phyloP scores from a whole-genome alignment of 1,140 invertebrate genomes.

The Drosophila nasuta region DNA sequence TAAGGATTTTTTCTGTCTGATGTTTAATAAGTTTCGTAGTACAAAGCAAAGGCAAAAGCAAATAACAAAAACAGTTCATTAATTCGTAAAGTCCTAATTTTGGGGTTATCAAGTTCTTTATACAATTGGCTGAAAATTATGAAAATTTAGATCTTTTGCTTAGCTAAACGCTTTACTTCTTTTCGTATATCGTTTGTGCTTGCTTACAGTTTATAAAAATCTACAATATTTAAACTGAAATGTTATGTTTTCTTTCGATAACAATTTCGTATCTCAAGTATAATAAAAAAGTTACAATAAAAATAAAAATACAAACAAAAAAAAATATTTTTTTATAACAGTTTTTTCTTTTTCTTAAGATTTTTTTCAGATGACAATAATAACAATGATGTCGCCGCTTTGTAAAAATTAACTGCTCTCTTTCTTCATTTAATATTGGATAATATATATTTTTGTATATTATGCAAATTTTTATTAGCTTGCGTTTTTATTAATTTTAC shows the following conservation, averaged over 20 bases:
- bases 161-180: slow-evolving; percentile 27
- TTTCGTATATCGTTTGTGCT: slow-evolving; percentile 34
- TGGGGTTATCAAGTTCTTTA: slow-evolving; percentile 41
- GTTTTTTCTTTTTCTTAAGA: slow-evolving; percentile 30
- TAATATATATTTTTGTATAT: slow-evolving; percentile 36
- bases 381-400: slow-evolving; percentile 35
- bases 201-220: slow-evolving; percentile 23
- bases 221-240: slow-evolving; percentile 16
- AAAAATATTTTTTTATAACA: slow-evolving; percentile 26
- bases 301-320: slow-evolving; percentile 14
- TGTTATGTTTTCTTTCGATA: slow-evolving; percentile 29
- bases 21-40: slow-evolving; percentile 22
- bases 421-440: slow-evolving; percentile 29
- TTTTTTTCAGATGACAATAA: slow-evolving; percentile 36
- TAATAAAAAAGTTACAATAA: slow-evolving; percentile 54
- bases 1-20: slow-evolving; percentile 26
- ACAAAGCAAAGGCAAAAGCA: slow-evolving; percentile 27
- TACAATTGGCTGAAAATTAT: slow-evolving; percentile 56
- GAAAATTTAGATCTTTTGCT: slow-evolving; percentile 37
- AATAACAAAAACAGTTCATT: slow-evolving; percentile 20
- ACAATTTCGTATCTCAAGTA: slow-evolving; percentile 29
- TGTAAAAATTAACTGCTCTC: slow-evolving; percentile 51
- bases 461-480: slow-evolving; percentile 52
- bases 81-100: slow-evolving; percentile 31
- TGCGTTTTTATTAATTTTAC: slow-evolving; percentile 45